These are phyloP conservation scores for Manis pentadactyla DNA, from an alignment of 2,797 vertebrate genomes.

Conservation along the genomic window DNA sequence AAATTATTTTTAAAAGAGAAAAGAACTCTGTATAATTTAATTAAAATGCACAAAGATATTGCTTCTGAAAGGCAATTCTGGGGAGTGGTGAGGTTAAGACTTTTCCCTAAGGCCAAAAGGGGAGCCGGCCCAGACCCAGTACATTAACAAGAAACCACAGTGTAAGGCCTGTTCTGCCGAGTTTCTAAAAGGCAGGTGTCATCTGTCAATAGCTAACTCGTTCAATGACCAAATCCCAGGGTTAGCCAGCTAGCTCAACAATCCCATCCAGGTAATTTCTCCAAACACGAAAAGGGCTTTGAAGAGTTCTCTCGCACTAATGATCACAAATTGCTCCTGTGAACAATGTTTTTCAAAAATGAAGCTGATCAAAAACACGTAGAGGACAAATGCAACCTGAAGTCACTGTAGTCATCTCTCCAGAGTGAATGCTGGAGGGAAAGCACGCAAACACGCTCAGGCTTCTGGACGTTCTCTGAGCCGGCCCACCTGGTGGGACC, in stretches of 20 bases:
- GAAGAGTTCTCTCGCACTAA: constrained; percentile 9
- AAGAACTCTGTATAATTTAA: background rate
- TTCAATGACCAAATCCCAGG: background rate
- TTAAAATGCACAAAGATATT: background rate
- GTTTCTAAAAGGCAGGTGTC: background rate
- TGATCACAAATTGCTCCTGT: constrained; percentile 7
- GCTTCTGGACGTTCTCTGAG: background rate
- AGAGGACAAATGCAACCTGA: constrained; percentile 31
- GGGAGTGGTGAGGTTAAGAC: background rate
- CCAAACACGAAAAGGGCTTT: constrained; percentile 11
- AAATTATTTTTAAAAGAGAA: background rate
- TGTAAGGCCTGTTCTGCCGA: background rate
- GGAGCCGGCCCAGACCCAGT: background rate
- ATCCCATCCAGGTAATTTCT: constrained; percentile 42
- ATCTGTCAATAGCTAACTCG: constrained; percentile 3
- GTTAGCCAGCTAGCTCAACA: background rate
- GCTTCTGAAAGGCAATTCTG: background rate
- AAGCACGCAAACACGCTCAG: background rate
- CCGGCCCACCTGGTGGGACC: background rate
- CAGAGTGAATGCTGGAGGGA: background rate
- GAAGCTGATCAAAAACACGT: constrained; percentile 47
- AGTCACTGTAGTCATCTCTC: background rate
- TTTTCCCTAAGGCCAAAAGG: background rate
- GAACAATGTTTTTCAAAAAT: constrained; percentile 45
- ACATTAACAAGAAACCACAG: background rate